Evolutionary conservation across 2,888 invertebrate species (phyloP).

Genomic region (Xanthorhoe designata): DNA sequence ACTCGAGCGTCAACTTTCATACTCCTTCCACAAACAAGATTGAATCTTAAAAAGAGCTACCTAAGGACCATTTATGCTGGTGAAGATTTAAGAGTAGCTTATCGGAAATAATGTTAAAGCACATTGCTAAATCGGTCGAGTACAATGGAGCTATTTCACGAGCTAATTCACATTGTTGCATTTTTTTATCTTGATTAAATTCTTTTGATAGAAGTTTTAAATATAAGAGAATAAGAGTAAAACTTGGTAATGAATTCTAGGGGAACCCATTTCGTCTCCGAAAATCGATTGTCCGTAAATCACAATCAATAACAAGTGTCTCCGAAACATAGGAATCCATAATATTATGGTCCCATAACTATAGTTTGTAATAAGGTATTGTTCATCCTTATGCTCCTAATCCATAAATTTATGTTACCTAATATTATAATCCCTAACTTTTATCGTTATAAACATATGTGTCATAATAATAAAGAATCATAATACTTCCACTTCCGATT

Average conservation of each 20-base stretch:
- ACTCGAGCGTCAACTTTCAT: slow-evolving; percentile 72
- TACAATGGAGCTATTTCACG: slow-evolving; percentile 81
- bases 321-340: too few species aligned
- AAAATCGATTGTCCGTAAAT: too few species aligned
- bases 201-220: slow-evolving; percentile 28
- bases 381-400: too few species aligned
- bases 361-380: too few species aligned
- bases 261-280: too few species aligned
- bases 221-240: neutral
- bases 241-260: neutral
- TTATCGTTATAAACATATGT: too few species aligned
- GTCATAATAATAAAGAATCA: too few species aligned
- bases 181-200: slow-evolving; percentile 52
- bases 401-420: too few species aligned
- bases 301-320: too few species aligned
- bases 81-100: slow-evolving; percentile 58
- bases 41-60: slow-evolving; percentile 62
- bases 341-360: too few species aligned
- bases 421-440: too few species aligned
- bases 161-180: slow-evolving; percentile 72
- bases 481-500: too few species aligned
- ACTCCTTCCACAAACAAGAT: slow-evolving; percentile 59
- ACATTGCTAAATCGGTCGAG: slow-evolving; percentile 74
- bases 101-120: slow-evolving; percentile 71
- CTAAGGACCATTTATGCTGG: slow-evolving; percentile 56